Percentiles rank a stretch among this genome's conserved stretches.
These are phyloP conservation scores for Spheniscus humboldti DNA, from an alignment of 2,797 vertebrate genomes.

Conservation along the genomic window DNA sequence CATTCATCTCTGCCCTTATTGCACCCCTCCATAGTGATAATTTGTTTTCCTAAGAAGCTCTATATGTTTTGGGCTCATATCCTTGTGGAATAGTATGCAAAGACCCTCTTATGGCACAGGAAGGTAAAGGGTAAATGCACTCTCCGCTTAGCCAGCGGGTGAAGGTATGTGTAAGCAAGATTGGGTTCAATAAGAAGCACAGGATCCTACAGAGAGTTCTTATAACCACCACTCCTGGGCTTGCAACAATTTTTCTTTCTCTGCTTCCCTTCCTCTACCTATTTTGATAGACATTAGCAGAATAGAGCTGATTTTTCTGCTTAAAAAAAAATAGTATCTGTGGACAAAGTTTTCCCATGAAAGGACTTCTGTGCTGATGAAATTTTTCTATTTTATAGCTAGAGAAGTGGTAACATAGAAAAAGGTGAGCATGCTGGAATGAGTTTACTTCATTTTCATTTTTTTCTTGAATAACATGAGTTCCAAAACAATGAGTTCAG, in stretches of 20 bases:
- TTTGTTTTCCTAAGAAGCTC: background rate
- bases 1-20: background rate
- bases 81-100: no score
- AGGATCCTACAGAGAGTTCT: background rate
- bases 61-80: fast-evolving
- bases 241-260: background rate
- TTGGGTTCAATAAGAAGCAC: background rate
- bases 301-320: background rate
- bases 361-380: background rate
- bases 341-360: background rate
- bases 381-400: background rate
- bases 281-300: background rate
- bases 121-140: background rate
- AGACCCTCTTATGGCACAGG: background rate
- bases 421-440: background rate
- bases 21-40: background rate
- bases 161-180: background rate
- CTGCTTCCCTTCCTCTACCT: background rate
- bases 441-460: background rate
- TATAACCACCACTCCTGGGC: background rate
- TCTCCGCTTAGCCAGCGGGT: background rate
- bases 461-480: background rate
- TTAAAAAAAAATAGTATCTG: background rate
- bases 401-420: background rate
- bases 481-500: background rate